Percentiles rank a stretch among this genome's conserved stretches.
These are phyloP conservation scores for Acleris sparsana DNA, from an alignment of 2,888 invertebrate species.

Conservation along the genomic window DNA sequence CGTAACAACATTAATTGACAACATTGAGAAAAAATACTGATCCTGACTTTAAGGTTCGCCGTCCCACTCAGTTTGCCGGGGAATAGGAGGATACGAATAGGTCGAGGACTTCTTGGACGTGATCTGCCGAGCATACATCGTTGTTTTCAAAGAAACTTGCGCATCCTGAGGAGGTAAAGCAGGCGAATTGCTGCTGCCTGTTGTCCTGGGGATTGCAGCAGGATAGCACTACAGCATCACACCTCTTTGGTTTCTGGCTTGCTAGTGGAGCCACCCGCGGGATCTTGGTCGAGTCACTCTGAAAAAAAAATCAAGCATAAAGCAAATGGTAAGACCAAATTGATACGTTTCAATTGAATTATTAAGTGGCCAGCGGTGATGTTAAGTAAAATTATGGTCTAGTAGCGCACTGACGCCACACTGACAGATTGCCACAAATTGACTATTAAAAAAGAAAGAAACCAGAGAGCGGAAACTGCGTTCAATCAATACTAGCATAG, in stretches of 20 bases:
- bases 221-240: constrained; percentile 62
- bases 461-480: too few species aligned
- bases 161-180: constrained; percentile 61
- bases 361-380: too few species aligned
- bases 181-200: constrained; percentile 46
- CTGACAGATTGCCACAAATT: too few species aligned
- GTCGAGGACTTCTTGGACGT: constrained; percentile 53
- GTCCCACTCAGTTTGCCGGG: constrained; percentile 45
- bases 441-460: too few species aligned
- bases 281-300: constrained; percentile 44
- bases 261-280: constrained; percentile 36
- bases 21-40: constrained; percentile 51
- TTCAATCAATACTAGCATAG: too few species aligned
- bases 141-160: constrained; percentile 45
- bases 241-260: constrained; percentile 46
- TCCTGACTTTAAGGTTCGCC: constrained; percentile 38
- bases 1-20: constrained; percentile 10
- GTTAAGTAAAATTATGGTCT: too few species aligned
- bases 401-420: too few species aligned
- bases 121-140: constrained; percentile 49
- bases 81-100: constrained; percentile 57
- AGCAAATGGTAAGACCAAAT: not conserved
- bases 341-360: too few species aligned
- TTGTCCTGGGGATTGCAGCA: constrained; percentile 54
- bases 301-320: constrained; percentile 13